Percentiles rank a stretch among this genome's conserved stretches.
phyloP scores from a whole-genome alignment of 2,113 vertebrate genomes.

The Pterocles burchelli region DNA sequence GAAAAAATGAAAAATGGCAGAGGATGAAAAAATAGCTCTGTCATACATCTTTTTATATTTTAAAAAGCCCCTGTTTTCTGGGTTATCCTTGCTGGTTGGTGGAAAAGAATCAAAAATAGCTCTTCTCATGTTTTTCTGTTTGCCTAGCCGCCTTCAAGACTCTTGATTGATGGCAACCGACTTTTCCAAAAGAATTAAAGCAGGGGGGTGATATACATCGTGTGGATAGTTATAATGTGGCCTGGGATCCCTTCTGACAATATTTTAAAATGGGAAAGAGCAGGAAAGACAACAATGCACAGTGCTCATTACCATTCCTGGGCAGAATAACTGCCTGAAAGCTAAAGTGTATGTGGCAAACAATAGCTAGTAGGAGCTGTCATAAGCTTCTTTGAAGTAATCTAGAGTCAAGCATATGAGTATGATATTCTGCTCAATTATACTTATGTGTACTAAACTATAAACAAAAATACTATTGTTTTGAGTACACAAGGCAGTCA shows the following conservation, averaged over 20 bases:
- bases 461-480: background rate
- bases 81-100: background rate
- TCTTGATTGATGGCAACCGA: background rate
- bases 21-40: background rate
- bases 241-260: background rate
- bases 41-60: background rate
- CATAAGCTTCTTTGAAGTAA: background rate
- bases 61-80: background rate
- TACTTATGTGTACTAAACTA: background rate
- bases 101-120: background rate
- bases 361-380: background rate
- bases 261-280: background rate
- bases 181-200: background rate
- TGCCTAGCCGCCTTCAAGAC: background rate
- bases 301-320: background rate
- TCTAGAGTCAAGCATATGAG: background rate
- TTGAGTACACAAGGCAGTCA: background rate
- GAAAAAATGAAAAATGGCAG: background rate
- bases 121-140: background rate
- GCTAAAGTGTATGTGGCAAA: background rate
- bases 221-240: background rate
- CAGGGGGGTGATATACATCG: fast-evolving
- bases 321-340: background rate
- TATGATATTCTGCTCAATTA: background rate
- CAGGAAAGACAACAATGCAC: background rate